These are phyloP conservation scores for Stenotaenia linearis DNA, from an alignment of 2,888 invertebrate genomes.

Conservation along the genomic window DNA sequence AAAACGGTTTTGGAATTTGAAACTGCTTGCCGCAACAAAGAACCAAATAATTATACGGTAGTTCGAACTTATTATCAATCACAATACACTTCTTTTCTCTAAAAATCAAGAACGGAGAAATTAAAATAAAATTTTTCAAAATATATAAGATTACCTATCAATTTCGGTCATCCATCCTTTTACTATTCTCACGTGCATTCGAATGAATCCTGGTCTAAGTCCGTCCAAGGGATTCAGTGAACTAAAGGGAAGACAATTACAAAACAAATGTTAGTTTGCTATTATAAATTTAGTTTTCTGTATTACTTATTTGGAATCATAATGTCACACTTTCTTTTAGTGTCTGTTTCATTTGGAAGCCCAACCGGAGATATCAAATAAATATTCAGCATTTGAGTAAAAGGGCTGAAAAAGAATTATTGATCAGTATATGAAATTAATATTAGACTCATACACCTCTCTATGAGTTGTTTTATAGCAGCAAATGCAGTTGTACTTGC, in stretches of 20 bases:
- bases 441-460: neutral
- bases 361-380: conserved; percentile 17
- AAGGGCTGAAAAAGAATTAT: neutral
- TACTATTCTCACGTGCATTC: neutral
- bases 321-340: neutral
- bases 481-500: conserved; percentile 19
- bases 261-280: too few relatives aligned
- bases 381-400: neutral
- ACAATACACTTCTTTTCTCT: conserved; percentile 21
- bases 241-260: neutral
- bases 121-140: neutral
- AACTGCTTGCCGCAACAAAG: conserved; percentile 30
- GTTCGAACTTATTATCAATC: neutral
- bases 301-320: neutral
- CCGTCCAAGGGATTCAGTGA: neutral
- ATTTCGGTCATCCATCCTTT: conserved; percentile 17
- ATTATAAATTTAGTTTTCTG: neutral
- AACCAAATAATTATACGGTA: conserved; percentile 8
- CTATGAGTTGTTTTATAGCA: neutral
- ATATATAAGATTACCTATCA: neutral
- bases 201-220: neutral
- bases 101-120: neutral
- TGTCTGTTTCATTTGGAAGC: neutral
- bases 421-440: neutral
- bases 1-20: neutral